A percentile compares a stretch with the other conserved stretches of the same genome.
These are phyloP conservation scores for Rhinogobio ventralis DNA, from an alignment of 2,797 vertebrate genomes.

Conservation along the genomic window DNA sequence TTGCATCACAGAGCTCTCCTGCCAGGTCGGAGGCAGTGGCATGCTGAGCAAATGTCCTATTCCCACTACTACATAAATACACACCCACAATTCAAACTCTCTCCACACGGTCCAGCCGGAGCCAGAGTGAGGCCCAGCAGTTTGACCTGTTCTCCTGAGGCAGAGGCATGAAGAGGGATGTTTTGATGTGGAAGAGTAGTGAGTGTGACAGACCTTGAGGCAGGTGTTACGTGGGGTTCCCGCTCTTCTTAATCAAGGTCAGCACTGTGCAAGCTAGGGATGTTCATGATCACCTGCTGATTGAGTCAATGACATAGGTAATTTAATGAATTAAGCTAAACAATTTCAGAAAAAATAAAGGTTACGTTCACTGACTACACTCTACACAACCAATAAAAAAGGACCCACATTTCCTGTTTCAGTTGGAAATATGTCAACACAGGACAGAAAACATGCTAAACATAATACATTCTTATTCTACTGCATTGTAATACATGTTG, in stretches of 20 bases:
- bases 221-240: conserved; percentile 37
- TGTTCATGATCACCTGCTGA: background rate
- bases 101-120: conserved; percentile 1
- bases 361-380: background rate
- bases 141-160: conserved; percentile 31
- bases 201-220: conserved; percentile 42
- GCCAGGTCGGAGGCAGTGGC: conserved; percentile 27
- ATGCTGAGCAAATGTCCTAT: conserved; percentile 48
- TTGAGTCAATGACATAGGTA: background rate
- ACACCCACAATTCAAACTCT: conserved; percentile 13
- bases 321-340: background rate
- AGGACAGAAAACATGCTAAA: background rate
- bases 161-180: conserved; percentile 23
- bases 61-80: conserved; percentile 30
- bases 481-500: background rate
- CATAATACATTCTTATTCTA: background rate
- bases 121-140: background rate
- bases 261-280: background rate
- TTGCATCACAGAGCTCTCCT: conserved; percentile 35
- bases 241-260: conserved; percentile 32
- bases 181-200: conserved; percentile 35
- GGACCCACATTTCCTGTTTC: too few species aligned
- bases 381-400: background rate
- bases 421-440: conserved; percentile 11
- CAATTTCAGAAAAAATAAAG: background rate